phyloP scores from a whole-genome alignment of 2,888 invertebrate species.

The Scotopteryx bipunctaria region DNA sequence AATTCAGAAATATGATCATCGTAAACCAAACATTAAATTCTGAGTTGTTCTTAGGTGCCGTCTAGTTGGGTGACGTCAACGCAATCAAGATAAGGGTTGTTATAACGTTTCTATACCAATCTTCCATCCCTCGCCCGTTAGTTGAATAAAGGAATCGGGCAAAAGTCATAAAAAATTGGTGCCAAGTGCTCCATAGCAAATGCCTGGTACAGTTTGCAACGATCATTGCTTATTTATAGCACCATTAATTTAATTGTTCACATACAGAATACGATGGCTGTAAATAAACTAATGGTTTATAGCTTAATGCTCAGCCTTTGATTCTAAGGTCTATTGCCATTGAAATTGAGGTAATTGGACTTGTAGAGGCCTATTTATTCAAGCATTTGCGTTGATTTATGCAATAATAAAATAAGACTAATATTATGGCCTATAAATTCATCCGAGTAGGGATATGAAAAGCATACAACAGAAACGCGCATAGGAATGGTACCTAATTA shows the following conservation, averaged over 20 bases:
- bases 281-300: conserved; percentile 1
- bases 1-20: too few relatives aligned
- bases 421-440: background rate
- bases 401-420: too few relatives aligned
- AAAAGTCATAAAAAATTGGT: background rate
- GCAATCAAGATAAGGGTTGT: too few relatives aligned
- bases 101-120: too few relatives aligned
- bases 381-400: too few relatives aligned
- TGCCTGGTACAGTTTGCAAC: background rate
- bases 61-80: too few relatives aligned
- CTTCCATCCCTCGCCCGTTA: too few relatives aligned
- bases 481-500: too few relatives aligned
- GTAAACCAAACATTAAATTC: too few relatives aligned
- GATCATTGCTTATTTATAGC: conserved; percentile 8
- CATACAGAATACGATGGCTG: background rate
- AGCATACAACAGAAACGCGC: too few relatives aligned
- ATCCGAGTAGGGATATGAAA: background rate
- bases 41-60: too few relatives aligned
- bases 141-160: too few relatives aligned
- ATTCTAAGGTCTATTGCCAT: background rate
- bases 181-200: background rate
- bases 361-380: background rate
- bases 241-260: conserved; percentile 7
- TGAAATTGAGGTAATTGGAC: background rate
- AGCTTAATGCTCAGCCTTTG: background rate